A percentile compares a stretch with the other conserved stretches of the same genome.
Conservation (phyloP, 2,888 invertebrate genomes). For the Gastracanthus pulcherrimus region DNA sequence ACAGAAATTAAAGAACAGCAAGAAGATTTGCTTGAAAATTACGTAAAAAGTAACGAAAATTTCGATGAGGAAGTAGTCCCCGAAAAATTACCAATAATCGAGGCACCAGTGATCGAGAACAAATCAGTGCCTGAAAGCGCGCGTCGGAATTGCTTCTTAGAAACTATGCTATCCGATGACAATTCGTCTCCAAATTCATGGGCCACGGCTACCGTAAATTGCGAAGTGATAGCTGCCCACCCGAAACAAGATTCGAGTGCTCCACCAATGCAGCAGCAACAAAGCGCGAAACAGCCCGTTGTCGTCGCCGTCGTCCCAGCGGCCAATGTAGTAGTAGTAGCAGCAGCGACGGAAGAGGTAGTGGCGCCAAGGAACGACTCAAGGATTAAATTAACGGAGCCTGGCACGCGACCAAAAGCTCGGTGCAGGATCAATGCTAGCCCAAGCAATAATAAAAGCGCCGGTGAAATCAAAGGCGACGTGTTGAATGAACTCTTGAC, state of each 20-base stretch:
- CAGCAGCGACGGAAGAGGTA: not conserved
- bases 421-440: not conserved
- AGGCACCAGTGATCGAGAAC: conserved; percentile 21
- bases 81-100: not conserved
- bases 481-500: conserved; percentile 72
- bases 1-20: not conserved
- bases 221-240: conserved; percentile 63
- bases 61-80: not conserved
- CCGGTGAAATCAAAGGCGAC: conserved; percentile 67
- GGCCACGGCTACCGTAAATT: conserved; percentile 47
- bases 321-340: not conserved
- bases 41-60: not conserved
- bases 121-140: conserved; percentile 50
- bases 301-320: not conserved
- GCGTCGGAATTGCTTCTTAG: conserved; percentile 69
- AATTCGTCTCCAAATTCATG: conserved; percentile 16
- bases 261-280: not conserved
- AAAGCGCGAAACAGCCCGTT: conserved; percentile 7
- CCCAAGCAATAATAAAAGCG: conserved; percentile 55
- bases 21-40: not conserved
- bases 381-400: conserved; percentile 29
- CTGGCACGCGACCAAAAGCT: conserved; percentile 22
- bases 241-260: conserved; percentile 55
- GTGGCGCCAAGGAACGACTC: not conserved
- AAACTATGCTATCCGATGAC: conserved; percentile 66